Evolutionary conservation across 1,140 invertebrate genomes (phyloP).

Genomic region (Atta cephalotes): DNA sequence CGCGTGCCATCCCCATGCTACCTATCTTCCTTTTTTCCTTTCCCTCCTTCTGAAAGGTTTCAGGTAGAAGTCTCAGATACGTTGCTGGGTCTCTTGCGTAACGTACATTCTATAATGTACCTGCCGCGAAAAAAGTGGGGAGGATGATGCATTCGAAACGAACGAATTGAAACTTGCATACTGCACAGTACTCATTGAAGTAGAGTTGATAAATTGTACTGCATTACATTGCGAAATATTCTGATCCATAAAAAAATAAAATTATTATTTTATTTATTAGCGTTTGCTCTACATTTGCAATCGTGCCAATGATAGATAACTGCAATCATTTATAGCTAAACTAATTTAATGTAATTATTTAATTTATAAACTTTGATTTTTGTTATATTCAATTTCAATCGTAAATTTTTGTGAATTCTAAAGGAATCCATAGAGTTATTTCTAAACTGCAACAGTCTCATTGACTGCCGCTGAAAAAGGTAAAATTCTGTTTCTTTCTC

Average conservation of each 20-base stretch:
- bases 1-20: constrained; percentile 82
- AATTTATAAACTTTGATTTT: not conserved
- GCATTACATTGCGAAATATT: constrained; percentile 1
- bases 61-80: constrained; percentile 74
- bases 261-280: not conserved
- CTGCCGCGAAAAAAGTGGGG: constrained; percentile 64
- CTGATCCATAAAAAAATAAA: not conserved
- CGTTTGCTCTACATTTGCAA: not conserved
- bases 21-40: constrained; percentile 72
- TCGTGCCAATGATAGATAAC: not conserved
- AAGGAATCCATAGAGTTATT: not conserved
- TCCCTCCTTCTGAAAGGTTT: constrained; percentile 62
- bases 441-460: not conserved
- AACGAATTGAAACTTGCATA: not conserved
- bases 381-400: constrained; percentile 5
- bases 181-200: not conserved
- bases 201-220: not conserved
- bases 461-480: not conserved
- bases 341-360: not conserved
- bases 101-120: constrained; percentile 76
- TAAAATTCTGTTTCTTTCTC: not conserved
- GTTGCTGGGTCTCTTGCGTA: constrained; percentile 78
- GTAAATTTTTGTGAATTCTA: not conserved
- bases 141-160: constrained; percentile 3
- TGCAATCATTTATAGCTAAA: not conserved